Evolutionary conservation across 2,888 invertebrate genomes (phyloP), one percentile per base, ranked within the genome.

Genomic region (Strigamia maritima): DNA sequence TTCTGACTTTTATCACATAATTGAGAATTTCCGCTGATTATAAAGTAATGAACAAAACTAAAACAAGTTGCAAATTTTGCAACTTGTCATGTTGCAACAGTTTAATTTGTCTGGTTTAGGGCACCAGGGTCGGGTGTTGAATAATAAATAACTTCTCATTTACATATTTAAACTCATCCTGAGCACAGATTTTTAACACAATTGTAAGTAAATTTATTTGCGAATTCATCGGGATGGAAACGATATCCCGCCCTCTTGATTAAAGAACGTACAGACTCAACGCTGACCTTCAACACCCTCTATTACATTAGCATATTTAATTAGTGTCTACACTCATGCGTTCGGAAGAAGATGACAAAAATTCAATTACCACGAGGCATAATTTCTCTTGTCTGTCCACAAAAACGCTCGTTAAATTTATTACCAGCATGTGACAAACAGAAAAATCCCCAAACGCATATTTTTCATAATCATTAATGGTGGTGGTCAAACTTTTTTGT

Each of bases 201-300:
- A 65, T 65, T 65, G 19, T 65, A 65, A 65, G 19, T 19, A 65
- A n/a, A 65, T 65, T 65, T 65, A 65, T 65, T 65, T 65, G 60
- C 24, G 60, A 24, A 65, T 65, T 65, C 60, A 65, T 65, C 60
- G 60, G 60, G 22, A 1, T 22, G 60, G 60, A 65, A 65, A 65
- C 60, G 60, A 65, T 65, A 65, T 65, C 60, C 60, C 60, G 60
- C 60, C 60, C 60, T 65, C 8, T 12, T 22, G 60, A 60, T 65
- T 65, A 65, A 65, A 22, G 24, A 65, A 22, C 24, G 60, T 22
- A 65, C 60, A 65, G 60, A 65, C 60, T 65, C 60, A 65, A 19
- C 24, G 8, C 12, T 65, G 60, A 65, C 60, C 60, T 65, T 19
- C 2, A 19, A 65, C n/a, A 6, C 60, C 60, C 19, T 22, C 60